phyloP scores from a whole-genome alignment of 2,797 vertebrate genomes.

The Saxicola maurus region DNA sequence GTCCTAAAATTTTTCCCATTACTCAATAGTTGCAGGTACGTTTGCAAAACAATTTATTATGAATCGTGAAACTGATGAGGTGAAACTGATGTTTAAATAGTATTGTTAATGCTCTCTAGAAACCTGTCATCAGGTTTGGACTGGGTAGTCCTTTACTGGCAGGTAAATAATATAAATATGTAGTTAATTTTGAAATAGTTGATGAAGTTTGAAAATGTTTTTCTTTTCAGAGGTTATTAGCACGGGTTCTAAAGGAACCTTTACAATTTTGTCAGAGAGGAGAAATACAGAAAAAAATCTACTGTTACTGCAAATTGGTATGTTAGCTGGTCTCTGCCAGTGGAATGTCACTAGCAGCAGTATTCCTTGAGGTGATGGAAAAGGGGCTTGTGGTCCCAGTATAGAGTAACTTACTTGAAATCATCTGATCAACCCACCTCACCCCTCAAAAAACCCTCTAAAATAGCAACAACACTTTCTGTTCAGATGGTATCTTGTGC shows the following conservation, averaged over 20 bases:
- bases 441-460: fast-evolving
- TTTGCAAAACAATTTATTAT: not conserved
- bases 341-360: not conserved
- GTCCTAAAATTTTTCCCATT: not conserved
- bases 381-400: not conserved
- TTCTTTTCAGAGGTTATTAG: not conserved
- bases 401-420: not conserved
- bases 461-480: not conserved
- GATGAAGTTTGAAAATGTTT: not conserved
- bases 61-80: not conserved
- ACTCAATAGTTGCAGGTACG: not conserved
- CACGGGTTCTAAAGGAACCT: not conserved
- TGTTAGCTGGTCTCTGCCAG: not conserved
- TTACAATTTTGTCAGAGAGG: not conserved
- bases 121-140: not conserved
- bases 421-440: not conserved
- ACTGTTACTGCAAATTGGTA: not conserved
- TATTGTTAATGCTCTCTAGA: not conserved
- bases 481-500: not conserved
- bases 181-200: not conserved
- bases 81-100: not conserved
- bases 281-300: not conserved
- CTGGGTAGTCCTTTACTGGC: not conserved
- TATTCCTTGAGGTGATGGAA: not conserved
- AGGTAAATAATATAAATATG: not conserved